phyloP scores from a whole-genome alignment of 2,888 invertebrate genomes.

The Oscheius sp. region DNA sequence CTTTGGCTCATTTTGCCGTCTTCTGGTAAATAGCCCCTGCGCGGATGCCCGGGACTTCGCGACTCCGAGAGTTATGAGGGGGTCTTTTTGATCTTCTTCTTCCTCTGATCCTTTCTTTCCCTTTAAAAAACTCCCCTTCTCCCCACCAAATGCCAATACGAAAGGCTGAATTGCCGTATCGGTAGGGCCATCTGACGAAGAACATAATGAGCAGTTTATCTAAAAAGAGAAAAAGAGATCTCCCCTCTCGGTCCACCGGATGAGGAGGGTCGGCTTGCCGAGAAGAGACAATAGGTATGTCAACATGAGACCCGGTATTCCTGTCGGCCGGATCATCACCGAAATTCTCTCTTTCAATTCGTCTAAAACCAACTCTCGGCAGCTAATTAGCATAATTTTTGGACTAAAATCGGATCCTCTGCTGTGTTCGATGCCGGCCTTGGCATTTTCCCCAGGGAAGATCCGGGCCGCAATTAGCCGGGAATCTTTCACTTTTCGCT shows the following conservation, averaged over 20 bases:
- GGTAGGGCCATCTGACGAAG: slow-evolving; percentile 29
- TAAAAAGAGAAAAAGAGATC: neutral
- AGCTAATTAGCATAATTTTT: slow-evolving; percentile 17
- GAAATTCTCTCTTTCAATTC: slow-evolving; percentile 14
- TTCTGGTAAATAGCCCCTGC: slow-evolving; percentile 26
- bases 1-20: slow-evolving; percentile 24
- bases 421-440: neutral
- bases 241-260: no score
- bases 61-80: neutral
- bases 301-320: slow-evolving; percentile 10
- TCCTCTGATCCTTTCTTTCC: neutral
- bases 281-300: slow-evolving; percentile 27
- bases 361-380: neutral
- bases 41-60: slow-evolving; percentile 4
- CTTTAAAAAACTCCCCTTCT: neutral
- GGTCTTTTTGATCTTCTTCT: neutral
- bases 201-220: slow-evolving; percentile 27
- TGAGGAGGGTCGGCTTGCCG: slow-evolving; percentile 12
- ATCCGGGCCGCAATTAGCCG: slow-evolving; percentile 24
- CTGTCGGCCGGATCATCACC: slow-evolving; percentile 22
- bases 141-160: no score
- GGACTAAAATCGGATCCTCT: neutral
- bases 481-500: slow-evolving; percentile 25
- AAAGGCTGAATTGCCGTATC: slow-evolving; percentile 24
- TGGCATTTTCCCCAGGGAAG: neutral